phyloP scores from a whole-genome alignment of 2,797 vertebrate genomes.

The Acanthornis magna region DNA sequence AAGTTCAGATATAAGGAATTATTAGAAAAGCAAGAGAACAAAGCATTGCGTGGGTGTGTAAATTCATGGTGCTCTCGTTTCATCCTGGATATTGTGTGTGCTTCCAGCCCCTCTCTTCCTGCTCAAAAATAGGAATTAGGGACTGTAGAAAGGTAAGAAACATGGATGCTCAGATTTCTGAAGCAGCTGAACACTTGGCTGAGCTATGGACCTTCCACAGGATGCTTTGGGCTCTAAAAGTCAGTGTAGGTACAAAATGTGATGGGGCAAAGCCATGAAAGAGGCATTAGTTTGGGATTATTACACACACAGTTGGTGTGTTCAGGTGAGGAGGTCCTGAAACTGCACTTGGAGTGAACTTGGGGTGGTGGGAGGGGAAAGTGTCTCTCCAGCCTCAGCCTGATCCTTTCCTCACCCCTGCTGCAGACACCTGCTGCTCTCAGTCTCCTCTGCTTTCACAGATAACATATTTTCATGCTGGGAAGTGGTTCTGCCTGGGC shows the following conservation, averaged over 20 bases:
- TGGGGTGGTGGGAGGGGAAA: background rate
- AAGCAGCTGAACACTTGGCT: background rate
- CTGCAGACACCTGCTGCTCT: background rate
- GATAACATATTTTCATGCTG: fast-evolving
- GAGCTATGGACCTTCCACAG: background rate
- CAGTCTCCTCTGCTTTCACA: background rate
- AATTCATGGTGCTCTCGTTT: background rate
- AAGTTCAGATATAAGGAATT: background rate
- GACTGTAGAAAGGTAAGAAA: background rate
- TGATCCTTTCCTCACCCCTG: background rate
- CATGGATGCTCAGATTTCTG: background rate
- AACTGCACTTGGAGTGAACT: background rate
- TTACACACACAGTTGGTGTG: fast-evolving
- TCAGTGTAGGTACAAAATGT: background rate
- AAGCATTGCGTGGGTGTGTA: background rate
- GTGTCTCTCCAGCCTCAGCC: fast-evolving
- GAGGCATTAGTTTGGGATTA: background rate
- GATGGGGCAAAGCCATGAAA: background rate
- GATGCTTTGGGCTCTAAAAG: background rate
- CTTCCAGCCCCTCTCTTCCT: background rate
- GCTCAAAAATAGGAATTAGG: background rate
- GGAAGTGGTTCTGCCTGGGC: background rate
- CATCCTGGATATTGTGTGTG: background rate
- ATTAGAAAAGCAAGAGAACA: background rate
- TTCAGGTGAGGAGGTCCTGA: background rate